Base-by-base conservation (phyloP, 2,797 vertebrate species). In the Microhierax caerulescens region DNA sequence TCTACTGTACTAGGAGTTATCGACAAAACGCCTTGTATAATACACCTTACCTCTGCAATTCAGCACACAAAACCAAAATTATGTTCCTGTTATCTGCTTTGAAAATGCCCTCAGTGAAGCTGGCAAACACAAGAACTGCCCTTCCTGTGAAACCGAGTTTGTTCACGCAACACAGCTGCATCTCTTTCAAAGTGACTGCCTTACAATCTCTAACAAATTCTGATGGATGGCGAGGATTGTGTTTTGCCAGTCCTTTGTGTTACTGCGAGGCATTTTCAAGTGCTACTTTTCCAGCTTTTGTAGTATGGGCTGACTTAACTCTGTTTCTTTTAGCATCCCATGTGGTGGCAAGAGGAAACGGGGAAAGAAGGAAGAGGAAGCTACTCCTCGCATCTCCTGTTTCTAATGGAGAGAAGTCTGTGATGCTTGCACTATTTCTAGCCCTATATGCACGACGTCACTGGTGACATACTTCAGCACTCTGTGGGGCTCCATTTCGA, bases 401-500 rank as follows among this genome's bases (percentile, higher is more conserved):
- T 97, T 65, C 61, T 85, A 96, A 95, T 28, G 37, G 76, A 85
- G 96, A 61, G 43, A 39, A 43, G 23, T 36, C 53, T 51, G 17
- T 27, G 56, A 69, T 81, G 47, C 36, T 88, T 93, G 69, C n/a
- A 67, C 45, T 73, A 68, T 93, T 95, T 88, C 83, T 54, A 73
- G 56, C 65, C 34, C 43, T 96, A 9, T 79, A 68, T 80, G 59
- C 68, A 65, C 51, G 69, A 65, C 88, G 84, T 67, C 85, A 78
- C 69, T 70, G 43, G 50, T 77, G 88, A 86, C 82, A 73, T 89
- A 54, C 90, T 95, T 67, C 68, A 81, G 45, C 54, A 39, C 90
- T 94, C 84, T 70, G 81, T 94, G 90, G 95, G 96, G 70, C 87
- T 97, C 75, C 90, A 57, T 84, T 97, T 95, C 85, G 5, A 91